Conservation (phyloP, 2,797 vertebrate species). For the Phyllotis vaccarum region DNA sequence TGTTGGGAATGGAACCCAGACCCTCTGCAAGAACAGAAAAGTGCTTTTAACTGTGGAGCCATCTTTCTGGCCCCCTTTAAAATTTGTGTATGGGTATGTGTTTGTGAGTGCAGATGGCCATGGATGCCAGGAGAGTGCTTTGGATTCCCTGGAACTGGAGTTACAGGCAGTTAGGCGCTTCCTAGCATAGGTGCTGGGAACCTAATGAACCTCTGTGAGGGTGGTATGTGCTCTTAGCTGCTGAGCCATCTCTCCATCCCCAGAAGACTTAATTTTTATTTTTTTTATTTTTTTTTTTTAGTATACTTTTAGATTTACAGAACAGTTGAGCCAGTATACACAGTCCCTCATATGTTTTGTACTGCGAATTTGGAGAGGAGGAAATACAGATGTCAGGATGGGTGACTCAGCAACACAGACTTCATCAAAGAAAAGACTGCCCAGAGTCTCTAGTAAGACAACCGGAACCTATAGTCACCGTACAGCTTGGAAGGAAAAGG, state of each 20-base stretch:
- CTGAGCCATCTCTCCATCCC: not conserved
- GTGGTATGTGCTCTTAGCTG: not conserved
- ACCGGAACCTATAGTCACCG: no score
- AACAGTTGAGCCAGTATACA: not conserved
- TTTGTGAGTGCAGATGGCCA: not conserved
- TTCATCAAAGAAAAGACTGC: not conserved
- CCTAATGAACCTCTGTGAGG: not conserved
- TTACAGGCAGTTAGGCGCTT: not conserved
- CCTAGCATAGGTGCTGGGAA: not conserved
- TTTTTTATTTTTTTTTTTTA: not conserved
- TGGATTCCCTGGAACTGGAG: not conserved
- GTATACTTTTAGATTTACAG: not conserved
- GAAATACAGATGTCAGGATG: not conserved
- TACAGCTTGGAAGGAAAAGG: not conserved
- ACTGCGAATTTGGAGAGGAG: not conserved
- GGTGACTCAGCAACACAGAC: not conserved
- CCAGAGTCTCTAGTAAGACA: not conserved
- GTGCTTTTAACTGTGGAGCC: not conserved
- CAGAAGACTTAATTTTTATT: not conserved
- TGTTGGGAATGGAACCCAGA: not conserved
- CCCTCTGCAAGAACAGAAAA: not conserved
- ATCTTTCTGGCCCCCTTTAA: not conserved
- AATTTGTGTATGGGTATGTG: not conserved
- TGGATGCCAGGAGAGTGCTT: not conserved
- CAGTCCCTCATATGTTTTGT: not conserved